Evolutionary conservation across 2,888 invertebrate genomes (phyloP).

Genomic region (Cynaeus angustus): DNA sequence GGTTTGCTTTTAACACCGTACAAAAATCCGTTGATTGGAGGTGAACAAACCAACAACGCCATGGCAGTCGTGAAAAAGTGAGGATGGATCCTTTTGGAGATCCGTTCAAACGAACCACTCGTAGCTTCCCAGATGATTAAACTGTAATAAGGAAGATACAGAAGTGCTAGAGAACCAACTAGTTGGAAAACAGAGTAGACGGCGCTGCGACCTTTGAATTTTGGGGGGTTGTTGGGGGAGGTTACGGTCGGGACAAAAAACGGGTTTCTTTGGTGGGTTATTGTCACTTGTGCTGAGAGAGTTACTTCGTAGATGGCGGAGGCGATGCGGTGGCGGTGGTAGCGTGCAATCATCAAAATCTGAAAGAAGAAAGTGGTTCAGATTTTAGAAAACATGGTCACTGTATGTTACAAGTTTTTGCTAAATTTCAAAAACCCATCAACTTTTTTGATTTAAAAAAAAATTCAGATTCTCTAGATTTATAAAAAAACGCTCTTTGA

Average conservation of each 20-base stretch:
- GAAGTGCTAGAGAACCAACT: slow-evolving; percentile 80
- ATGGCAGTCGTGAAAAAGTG: slow-evolving; percentile 75
- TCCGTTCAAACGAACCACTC: slow-evolving; percentile 63
- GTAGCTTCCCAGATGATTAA: slow-evolving; percentile 80
- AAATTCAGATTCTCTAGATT: too few relatives aligned
- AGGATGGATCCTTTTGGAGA: slow-evolving; percentile 65
- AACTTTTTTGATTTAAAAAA: too few relatives aligned
- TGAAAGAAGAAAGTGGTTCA: slow-evolving; percentile 59
- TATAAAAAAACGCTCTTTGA: too few relatives aligned
- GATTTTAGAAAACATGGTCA: too few relatives aligned
- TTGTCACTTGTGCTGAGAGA: slow-evolving; percentile 87
- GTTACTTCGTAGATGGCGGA: slow-evolving; percentile 91
- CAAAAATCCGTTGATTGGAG: slow-evolving; percentile 83
- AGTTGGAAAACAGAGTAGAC: slow-evolving; percentile 82
- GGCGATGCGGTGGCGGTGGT: slow-evolving; percentile 88
- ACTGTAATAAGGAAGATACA: slow-evolving; percentile 85
- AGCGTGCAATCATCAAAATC: slow-evolving; percentile 79
- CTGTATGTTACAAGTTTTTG: too few relatives aligned
- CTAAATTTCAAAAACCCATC: too few relatives aligned
- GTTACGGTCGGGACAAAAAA: slow-evolving; percentile 82
- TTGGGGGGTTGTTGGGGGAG: slow-evolving; percentile 72
- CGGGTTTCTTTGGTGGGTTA: slow-evolving; percentile 87
- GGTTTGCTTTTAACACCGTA: slow-evolving; percentile 85
- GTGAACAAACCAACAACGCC: slow-evolving; percentile 80
- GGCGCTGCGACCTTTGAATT: slow-evolving; percentile 75